phyloP scores from a whole-genome alignment of 1,140 invertebrate species.

The Neomicropteryx cornuta region DNA sequence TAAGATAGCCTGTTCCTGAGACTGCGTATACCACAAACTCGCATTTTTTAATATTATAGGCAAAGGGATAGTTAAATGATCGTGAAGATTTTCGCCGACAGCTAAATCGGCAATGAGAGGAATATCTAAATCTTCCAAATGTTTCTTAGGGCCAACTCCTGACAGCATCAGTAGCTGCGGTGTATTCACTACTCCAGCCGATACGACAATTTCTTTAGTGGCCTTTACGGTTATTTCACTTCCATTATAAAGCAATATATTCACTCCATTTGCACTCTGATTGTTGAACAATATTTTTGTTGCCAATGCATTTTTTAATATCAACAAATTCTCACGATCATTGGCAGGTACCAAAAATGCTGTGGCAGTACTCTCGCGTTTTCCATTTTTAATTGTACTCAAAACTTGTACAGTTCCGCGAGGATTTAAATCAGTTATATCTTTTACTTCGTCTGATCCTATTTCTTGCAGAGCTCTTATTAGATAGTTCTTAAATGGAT shows the following conservation, averaged over 20 bases:
- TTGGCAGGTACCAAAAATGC: constrained; percentile 46
- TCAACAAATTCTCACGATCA: constrained; percentile 51
- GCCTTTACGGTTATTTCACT: constrained; percentile 27
- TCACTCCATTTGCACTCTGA: constrained; percentile 50
- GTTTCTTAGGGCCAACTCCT: constrained; percentile 46
- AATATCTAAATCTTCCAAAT: constrained; percentile 42
- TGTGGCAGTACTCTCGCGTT: constrained; percentile 41
- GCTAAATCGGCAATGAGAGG: constrained; percentile 34
- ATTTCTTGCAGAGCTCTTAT: too few relatives aligned
- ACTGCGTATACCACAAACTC: constrained; percentile 30
- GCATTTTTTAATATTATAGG: constrained; percentile 45
- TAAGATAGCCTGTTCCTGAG: constrained; percentile 22
- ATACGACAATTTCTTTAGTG: constrained; percentile 46
- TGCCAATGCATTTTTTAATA: constrained; percentile 43
- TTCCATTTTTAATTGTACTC: constrained; percentile 39
- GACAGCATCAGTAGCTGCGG: constrained; percentile 55
- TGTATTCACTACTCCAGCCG: constrained; percentile 46
- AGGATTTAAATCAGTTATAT: constrained; percentile 25
- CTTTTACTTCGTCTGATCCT: too few relatives aligned
- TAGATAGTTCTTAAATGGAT: too few relatives aligned
- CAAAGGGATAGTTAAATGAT: constrained; percentile 52
- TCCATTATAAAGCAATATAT: constrained; percentile 20
- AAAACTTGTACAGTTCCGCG: constrained; percentile 25
- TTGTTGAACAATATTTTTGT: constrained; percentile 45
- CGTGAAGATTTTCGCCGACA: constrained; percentile 49